A percentile compares a stretch with the other conserved stretches of the same genome.
Evolutionary conservation across 2,113 vertebrate species (phyloP).

Genomic region (Glaucidium brasilianum): DNA sequence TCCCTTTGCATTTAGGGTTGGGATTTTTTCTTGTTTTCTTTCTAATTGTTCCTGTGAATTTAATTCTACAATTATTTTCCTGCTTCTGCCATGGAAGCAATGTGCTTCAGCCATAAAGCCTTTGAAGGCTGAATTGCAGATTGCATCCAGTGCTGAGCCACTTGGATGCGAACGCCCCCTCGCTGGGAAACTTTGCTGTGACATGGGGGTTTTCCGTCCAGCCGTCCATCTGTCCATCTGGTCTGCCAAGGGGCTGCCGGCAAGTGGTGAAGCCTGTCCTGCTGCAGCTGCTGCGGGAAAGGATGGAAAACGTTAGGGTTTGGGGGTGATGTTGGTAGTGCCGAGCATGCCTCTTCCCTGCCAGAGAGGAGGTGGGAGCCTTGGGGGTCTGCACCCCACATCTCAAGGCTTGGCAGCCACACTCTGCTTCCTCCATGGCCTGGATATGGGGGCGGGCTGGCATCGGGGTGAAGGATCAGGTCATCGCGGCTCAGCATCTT

Average conservation of each 20-base stretch:
- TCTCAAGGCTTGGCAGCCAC: rapidly evolving
- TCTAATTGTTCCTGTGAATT: not conserved
- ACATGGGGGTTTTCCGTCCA: not conserved
- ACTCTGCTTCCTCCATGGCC: rapidly evolving
- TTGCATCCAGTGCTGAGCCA: not conserved
- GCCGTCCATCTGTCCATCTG: not conserved
- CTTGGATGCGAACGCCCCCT: not conserved
- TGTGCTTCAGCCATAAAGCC: not conserved
- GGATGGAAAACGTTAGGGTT: not conserved
- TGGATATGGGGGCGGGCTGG: rapidly evolving
- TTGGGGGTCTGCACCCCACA: rapidly evolving
- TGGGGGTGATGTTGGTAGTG: not conserved
- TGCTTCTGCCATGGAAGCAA: not conserved
- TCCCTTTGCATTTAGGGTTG: not conserved
- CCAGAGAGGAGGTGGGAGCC: not conserved
- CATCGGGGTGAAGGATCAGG: not conserved
- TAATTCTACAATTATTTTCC: not conserved
- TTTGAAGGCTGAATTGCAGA: conserved; percentile 18
- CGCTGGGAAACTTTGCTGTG: not conserved
- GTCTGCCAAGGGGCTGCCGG: not conserved
- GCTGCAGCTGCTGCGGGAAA: not conserved
- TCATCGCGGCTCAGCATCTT: not conserved
- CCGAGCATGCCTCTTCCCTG: rapidly evolving
- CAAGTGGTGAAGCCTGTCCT: not conserved
- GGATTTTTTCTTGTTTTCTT: not conserved